Evolutionary conservation across 35 echinoderm and acorn worm genomes (phyloP), one percentile per base, ranked within the genome.

Genomic region (Heliocidaris tuberculata): DNA sequence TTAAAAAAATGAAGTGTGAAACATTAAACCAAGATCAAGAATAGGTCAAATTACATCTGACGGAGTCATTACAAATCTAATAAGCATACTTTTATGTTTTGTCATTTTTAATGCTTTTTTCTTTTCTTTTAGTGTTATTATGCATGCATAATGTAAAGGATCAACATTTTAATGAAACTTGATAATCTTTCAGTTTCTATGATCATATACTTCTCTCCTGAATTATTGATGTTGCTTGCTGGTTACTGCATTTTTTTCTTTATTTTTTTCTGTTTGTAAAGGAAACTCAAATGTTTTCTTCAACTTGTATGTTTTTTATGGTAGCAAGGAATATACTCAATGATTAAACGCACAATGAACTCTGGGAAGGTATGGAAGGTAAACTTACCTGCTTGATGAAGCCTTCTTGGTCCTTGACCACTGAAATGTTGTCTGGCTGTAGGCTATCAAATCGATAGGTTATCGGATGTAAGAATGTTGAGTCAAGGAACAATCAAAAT

Each of bases 401-500:
- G 11, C 91, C 91, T 59, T 93, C 48, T n/a, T 49, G 91, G 50
- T 59, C 91, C 91, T 93, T 93, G 17, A 93, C 91, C 91, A 93
- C 91, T 31, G 91, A 93, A 9, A 93, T 59, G 30, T 93, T 93
- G 50, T 93, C 91, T 93, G 50, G 91, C 91, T 93, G 91, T 32
- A 93, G 47, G 30, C 91, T 93, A 48, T 93, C 91, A 93, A 93
- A 93, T 16, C 91, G 15, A 59, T 93, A 93, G 50, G 91, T 93
- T 32, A 93, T 93, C 2, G 91, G 91, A 93, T 93, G 91, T 93
- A 29, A 30, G 50, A 59, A 49, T 16, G 30, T 2, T 48, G 50
- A 93, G 91, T 93, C 13, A 93, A 93, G 91, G 91, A 93, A 93
- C 8, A 47, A 48, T 1, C 65, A n/a, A 19, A 27, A 78, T 42